These are phyloP conservation scores for Chouioia cunea DNA, from an alignment of 2,888 invertebrate species.

Conservation along the genomic window DNA sequence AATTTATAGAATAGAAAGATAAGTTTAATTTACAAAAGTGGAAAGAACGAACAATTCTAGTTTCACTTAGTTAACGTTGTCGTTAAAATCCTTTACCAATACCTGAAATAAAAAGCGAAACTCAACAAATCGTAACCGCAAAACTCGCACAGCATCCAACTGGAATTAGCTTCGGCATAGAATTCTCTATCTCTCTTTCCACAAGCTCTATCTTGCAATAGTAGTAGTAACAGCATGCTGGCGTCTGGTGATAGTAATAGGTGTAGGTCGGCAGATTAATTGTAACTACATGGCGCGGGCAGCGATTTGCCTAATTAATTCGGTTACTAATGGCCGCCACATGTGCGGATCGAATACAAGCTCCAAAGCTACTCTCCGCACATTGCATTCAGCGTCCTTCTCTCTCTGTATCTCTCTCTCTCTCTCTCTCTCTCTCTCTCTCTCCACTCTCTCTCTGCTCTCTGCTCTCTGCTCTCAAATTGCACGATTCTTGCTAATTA, in stretches of 20 bases:
- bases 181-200: not conserved
- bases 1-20: no score
- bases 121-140: not conserved
- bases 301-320: slow-evolving; percentile 68
- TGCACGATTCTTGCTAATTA: slow-evolving; percentile 44
- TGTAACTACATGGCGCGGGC: slow-evolving; percentile 65
- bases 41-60: no score
- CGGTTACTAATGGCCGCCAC: slow-evolving; percentile 63
- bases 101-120: not conserved
- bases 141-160: not conserved
- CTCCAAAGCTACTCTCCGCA: no score
- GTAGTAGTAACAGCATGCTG: not conserved
- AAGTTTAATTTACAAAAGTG: no score
- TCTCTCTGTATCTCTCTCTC: slow-evolving; percentile 6
- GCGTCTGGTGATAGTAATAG: slow-evolving; percentile 27
- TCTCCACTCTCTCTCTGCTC: not conserved
- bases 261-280: slow-evolving; percentile 62
- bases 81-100: slow-evolving; percentile 10
- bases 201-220: not conserved
- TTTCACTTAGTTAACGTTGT: slow-evolving; percentile 8
- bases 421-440: slow-evolving; percentile 12
- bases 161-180: not conserved
- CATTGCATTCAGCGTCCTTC: not conserved
- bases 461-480: slow-evolving; percentile 22
- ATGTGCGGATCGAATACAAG: slow-evolving; percentile 19